A percentile compares a stretch with the other conserved stretches of the same genome.
Conservation (phyloP, 2,113 vertebrate genomes). For the Onychostoma macrolepis region DNA sequence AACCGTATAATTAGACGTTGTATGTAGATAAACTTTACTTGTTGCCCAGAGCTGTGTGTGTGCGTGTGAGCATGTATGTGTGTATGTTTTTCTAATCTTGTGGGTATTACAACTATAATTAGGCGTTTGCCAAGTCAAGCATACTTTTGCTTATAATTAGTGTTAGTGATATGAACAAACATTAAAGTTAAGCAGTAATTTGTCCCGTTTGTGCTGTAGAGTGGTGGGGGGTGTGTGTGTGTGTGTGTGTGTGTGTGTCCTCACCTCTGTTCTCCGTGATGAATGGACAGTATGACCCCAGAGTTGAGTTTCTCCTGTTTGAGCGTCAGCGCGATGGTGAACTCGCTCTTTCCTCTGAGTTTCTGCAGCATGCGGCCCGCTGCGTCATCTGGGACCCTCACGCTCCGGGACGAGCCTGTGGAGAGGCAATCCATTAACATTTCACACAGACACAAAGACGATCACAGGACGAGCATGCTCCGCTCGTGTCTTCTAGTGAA, state of each 20-base stretch:
- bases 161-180: not conserved
- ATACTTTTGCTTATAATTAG: slow-evolving; percentile 4
- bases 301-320: slow-evolving; percentile 94
- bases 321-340: slow-evolving; percentile 89
- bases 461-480: not conserved
- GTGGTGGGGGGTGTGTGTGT: not conserved
- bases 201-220: not conserved
- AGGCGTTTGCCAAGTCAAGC: slow-evolving; percentile 6
- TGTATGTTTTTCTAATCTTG: not conserved
- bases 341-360: slow-evolving; percentile 92
- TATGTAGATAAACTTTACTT: not conserved
- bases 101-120: not conserved
- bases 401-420: slow-evolving; percentile 86
- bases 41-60: not conserved
- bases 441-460: slow-evolving; percentile 15
- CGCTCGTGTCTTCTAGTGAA: not conserved
- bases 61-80: not conserved
- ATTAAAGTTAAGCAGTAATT: not conserved
- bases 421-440: slow-evolving; percentile 31
- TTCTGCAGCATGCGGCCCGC: slow-evolving; percentile 89
- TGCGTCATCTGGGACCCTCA: slow-evolving; percentile 84
- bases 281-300: slow-evolving; percentile 93
- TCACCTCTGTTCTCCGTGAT: slow-evolving; percentile 92
- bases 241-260: not conserved
- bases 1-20: not conserved